phyloP scores from a whole-genome alignment of 2,113 vertebrate species.

The Collichthys lucidus region DNA sequence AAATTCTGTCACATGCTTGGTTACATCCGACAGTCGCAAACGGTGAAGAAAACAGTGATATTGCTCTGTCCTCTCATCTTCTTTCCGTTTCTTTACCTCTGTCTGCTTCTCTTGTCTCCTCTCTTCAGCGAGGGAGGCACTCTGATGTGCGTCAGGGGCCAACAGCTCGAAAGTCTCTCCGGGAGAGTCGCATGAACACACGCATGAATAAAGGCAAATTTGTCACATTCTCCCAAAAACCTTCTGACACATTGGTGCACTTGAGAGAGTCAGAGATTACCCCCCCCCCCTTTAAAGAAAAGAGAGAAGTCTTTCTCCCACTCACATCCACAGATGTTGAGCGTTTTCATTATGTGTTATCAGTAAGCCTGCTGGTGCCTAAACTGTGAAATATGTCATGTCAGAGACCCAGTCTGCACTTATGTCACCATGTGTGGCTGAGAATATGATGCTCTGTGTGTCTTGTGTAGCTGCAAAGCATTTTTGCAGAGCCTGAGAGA shows the following conservation, averaged over 20 bases:
- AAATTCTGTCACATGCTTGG: conserved; percentile 24
- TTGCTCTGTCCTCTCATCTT: conserved; percentile 41
- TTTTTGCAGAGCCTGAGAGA: conserved; percentile 17
- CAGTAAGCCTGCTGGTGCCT: neutral
- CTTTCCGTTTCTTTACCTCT: conserved; percentile 17
- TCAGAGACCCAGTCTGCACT: neutral
- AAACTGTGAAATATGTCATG: conserved; percentile 12
- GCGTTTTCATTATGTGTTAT: neutral
- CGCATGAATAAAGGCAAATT: conserved; percentile 28
- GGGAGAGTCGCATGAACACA: conserved; percentile 29
- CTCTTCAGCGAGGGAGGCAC: neutral
- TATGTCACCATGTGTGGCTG: neutral
- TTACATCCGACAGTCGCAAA: conserved; percentile 27
- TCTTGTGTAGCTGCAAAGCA: neutral
- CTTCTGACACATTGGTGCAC: conserved; percentile 6
- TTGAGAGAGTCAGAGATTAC: conserved; percentile 20
- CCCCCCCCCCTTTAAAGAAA: neutral
- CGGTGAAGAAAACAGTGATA: conserved; percentile 9
- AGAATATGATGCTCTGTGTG: neutral
- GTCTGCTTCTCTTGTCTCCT: conserved; percentile 11
- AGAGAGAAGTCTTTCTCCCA: neutral
- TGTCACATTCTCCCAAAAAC: conserved; percentile 43
- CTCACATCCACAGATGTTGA: neutral
- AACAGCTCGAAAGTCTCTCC: conserved; percentile 36
- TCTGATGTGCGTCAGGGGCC: conserved; percentile 33